phyloP scores from a whole-genome alignment of 2,888 invertebrate species.

The Ethmia dodecea region DNA sequence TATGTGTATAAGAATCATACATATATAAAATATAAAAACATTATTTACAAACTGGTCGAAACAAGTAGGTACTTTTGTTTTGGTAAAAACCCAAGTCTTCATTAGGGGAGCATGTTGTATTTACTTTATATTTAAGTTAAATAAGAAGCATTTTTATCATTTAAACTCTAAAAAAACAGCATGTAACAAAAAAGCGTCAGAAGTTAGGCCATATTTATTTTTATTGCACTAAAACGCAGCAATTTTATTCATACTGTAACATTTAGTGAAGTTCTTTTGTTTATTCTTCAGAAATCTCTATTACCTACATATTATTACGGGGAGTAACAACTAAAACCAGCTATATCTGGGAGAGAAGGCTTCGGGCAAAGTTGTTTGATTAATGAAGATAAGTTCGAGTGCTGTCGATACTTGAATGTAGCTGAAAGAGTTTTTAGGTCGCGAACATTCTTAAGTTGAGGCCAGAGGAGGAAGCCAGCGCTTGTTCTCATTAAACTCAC shows the following conservation, averaged over 20 bases:
- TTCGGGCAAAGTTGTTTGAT: slow-evolving; percentile 43
- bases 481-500: slow-evolving; percentile 45
- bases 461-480: slow-evolving; percentile 30
- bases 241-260: background rate
- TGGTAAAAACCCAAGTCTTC: no score
- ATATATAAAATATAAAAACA: background rate
- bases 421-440: slow-evolving; percentile 57
- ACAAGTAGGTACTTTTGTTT: background rate
- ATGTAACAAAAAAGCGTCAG: background rate
- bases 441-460: slow-evolving; percentile 48
- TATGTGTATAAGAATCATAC: background rate
- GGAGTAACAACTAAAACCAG: slow-evolving; percentile 14
- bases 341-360: slow-evolving; percentile 32
- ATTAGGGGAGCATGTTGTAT: no score
- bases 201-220: background rate
- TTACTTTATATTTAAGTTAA: no score
- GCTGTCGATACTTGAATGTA: slow-evolving; percentile 48
- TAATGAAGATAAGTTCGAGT: slow-evolving; percentile 58
- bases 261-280: background rate
- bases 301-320: no score
- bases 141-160: no score
- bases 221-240: background rate
- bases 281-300: no score
- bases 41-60: background rate
- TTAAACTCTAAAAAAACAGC: background rate